Percentiles rank a stretch among this genome's conserved stretches.
Conservation (phyloP, 1,140 invertebrate genomes). For the Paraescarpia echinospica region DNA sequence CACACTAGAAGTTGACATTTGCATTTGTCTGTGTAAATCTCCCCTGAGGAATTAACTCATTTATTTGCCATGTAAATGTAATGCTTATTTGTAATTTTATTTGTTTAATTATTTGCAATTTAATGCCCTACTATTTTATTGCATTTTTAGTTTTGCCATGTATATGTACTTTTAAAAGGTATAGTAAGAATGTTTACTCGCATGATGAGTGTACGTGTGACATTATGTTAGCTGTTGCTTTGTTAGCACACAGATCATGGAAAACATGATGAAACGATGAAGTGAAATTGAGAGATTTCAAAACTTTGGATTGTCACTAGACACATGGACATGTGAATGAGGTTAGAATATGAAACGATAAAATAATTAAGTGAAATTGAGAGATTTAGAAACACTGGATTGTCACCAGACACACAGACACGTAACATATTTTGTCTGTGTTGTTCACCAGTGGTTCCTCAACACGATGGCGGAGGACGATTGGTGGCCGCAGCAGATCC, state of each 20-base stretch:
- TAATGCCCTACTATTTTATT: neutral
- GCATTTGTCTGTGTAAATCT: neutral
- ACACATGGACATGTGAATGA: too few relatives aligned
- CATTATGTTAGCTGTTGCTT: neutral
- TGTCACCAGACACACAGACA: too few relatives aligned
- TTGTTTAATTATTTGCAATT: neutral
- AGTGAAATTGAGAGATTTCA: too few relatives aligned
- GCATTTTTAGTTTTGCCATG: too few relatives aligned
- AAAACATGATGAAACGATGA: neutral
- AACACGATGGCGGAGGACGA: slow-evolving; percentile 89
- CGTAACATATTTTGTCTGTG: neutral
- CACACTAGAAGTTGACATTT: neutral
- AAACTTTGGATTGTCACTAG: too few relatives aligned
- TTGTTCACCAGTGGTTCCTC: slow-evolving; percentile 72
- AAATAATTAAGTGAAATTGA: too few relatives aligned
- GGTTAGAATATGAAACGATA: too few relatives aligned
- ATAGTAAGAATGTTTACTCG: too few relatives aligned
- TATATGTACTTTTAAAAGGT: too few relatives aligned
- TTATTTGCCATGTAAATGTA: neutral
- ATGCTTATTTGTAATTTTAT: too few relatives aligned
- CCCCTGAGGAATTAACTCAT: neutral
- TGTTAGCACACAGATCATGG: neutral
- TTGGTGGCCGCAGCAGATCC: slow-evolving; percentile 92
- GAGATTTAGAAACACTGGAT: too few relatives aligned
- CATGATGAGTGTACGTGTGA: too few relatives aligned